These are phyloP conservation scores for Scolanthus callimorphus DNA, from an alignment of 92 coral and sea anemone species.

Conservation along the genomic window DNA sequence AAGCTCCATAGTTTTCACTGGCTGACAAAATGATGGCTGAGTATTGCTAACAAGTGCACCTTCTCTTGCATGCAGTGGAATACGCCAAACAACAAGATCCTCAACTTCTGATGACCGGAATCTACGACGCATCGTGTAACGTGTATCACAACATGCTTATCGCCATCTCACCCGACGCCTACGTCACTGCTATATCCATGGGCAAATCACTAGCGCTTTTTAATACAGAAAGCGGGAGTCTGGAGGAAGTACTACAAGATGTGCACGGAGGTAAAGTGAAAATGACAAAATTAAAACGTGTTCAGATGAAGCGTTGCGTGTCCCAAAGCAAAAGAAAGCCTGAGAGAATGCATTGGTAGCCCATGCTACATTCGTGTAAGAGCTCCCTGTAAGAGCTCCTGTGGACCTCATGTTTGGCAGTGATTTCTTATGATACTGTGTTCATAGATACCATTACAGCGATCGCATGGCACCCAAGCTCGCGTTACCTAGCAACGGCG, in stretches of 20 bases:
- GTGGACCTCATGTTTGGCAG: background rate
- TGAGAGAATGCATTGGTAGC: too few species aligned
- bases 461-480: slow-evolving; percentile 95
- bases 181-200: slow-evolving; percentile 92
- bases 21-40: too few species aligned
- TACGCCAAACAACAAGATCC: slow-evolving; percentile 93
- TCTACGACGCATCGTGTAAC: slow-evolving; percentile 83
- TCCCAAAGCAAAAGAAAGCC: too few species aligned
- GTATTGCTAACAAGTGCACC: too few species aligned
- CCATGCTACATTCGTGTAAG: too few species aligned
- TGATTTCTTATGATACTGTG: background rate
- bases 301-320: too few species aligned
- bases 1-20: too few species aligned
- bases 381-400: too few species aligned
- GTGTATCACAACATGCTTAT: slow-evolving; percentile 90
- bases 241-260: slow-evolving; percentile 83
- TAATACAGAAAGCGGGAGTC: slow-evolving; percentile 76
- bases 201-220: slow-evolving; percentile 88
- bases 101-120: slow-evolving; percentile 81
- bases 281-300: background rate
- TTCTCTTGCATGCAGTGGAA: slow-evolving; percentile 75
- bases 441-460: slow-evolving; percentile 84
- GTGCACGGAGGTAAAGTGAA: slow-evolving; percentile 81
- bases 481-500: slow-evolving; percentile 95
- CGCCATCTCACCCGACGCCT: slow-evolving; percentile 94